These are phyloP conservation scores for Microcebus griseorufus DNA, from an alignment of 2,113 vertebrate species.

Conservation along the genomic window DNA sequence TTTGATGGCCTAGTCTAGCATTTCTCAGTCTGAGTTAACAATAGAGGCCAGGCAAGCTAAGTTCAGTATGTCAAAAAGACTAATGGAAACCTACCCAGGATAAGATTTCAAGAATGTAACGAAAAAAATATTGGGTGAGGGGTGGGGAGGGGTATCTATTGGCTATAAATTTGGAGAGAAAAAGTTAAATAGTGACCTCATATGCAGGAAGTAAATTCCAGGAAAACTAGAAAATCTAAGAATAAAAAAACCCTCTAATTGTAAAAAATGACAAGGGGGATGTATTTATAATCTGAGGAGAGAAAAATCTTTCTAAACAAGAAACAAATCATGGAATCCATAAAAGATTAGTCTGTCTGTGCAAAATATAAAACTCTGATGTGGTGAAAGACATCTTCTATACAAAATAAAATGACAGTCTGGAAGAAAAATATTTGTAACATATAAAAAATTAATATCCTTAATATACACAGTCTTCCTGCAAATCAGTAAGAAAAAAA, in stretches of 20 bases:
- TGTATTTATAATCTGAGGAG: not conserved
- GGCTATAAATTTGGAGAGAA: not conserved
- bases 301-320: not conserved
- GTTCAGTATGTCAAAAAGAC: not conserved
- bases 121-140: too few species aligned
- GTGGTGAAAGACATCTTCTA: not conserved
- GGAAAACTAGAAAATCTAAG: not conserved
- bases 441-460: not conserved
- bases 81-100: not conserved
- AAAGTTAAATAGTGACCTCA: not conserved
- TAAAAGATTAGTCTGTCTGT: not conserved
- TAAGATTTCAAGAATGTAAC: not conserved
- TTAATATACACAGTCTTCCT: not conserved
- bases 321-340: conserved; percentile 28
- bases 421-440: not conserved
- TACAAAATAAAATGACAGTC: not conserved
- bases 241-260: not conserved
- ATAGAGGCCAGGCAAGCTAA: not conserved
- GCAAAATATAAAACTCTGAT: not conserved
- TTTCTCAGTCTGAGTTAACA: not conserved
- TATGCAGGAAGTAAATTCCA: not conserved
- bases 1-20: not conserved
- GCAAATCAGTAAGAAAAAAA: conserved; percentile 1
- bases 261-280: not conserved
- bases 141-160: not conserved